These are phyloP conservation scores for Xylota segnis DNA, from an alignment of 2,888 invertebrate genomes.

Conservation along the genomic window DNA sequence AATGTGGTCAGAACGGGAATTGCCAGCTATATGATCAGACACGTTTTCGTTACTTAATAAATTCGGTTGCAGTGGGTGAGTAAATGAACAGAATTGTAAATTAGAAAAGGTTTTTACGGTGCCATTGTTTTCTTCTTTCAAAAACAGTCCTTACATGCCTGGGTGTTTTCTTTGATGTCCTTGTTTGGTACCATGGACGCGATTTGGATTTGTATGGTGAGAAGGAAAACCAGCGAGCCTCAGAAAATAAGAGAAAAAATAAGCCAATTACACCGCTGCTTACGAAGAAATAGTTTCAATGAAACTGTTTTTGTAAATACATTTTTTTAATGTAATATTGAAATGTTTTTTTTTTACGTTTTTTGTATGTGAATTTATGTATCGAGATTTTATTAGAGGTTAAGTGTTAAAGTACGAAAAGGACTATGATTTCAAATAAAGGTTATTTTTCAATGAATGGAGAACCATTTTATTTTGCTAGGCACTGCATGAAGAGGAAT, in stretches of 20 bases:
- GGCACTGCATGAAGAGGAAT: too few relatives aligned
- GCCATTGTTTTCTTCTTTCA: constrained; percentile 44
- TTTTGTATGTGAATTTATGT: constrained; percentile 42
- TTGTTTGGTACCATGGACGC: constrained; percentile 87
- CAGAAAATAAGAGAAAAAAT: constrained; percentile 78
- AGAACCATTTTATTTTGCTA: too few relatives aligned
- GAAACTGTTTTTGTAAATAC: constrained; percentile 58
- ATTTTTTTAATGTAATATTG: constrained; percentile 8
- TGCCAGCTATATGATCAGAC: constrained; percentile 89
- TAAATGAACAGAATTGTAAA: constrained; percentile 23
- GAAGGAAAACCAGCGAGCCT: constrained; percentile 79
- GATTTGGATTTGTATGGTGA: constrained; percentile 87
- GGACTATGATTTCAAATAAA: constrained; percentile 26
- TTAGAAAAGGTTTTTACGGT: background rate
- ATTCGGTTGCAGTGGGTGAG: constrained; percentile 86
- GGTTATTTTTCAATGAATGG: constrained; percentile 16
- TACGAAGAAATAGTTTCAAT: constrained; percentile 77
- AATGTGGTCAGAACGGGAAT: constrained; percentile 87
- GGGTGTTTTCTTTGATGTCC: constrained; percentile 87
- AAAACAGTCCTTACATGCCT: constrained; percentile 86
- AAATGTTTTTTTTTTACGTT: constrained; percentile 18
- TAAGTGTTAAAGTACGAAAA: constrained; percentile 41
- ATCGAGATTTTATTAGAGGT: constrained; percentile 55
- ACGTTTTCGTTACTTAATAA: constrained; percentile 86
- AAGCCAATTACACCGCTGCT: constrained; percentile 81